Evolutionary conservation across 1,140 invertebrate genomes (phyloP).

Genomic region (Calephelis nemesis): DNA sequence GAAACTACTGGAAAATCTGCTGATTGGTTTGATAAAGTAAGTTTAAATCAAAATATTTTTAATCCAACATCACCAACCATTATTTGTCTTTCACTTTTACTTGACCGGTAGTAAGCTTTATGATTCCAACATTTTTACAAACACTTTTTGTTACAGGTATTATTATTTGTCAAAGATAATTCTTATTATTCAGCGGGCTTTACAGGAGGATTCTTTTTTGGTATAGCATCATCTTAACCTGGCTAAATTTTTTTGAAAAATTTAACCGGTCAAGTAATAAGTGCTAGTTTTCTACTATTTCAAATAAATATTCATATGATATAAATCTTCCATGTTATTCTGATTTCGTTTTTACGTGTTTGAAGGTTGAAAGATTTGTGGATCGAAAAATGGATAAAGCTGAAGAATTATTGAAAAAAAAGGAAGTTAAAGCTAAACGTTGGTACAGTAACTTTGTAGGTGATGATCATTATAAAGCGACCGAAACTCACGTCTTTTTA

Average conservation of each 20-base stretch:
- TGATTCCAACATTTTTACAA: conserved; percentile 30
- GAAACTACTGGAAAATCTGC: conserved; percentile 85
- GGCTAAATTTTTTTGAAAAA: conserved; percentile 37
- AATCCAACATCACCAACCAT: conserved; percentile 18
- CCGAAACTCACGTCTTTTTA: conserved; percentile 88
- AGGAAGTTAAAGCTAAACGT: conserved; percentile 82
- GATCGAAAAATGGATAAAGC: conserved; percentile 89
- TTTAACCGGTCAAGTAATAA: conserved; percentile 37
- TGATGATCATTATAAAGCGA: conserved; percentile 82
- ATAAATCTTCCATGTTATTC: conserved; percentile 8
- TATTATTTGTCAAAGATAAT: conserved; percentile 86
- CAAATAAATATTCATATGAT: neutral
- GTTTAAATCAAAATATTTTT: conserved; percentile 24
- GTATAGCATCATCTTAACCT: conserved; percentile 81
- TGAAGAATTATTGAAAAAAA: conserved; percentile 84
- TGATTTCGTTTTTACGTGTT: conserved; percentile 45
- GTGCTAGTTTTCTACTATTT: conserved; percentile 9
- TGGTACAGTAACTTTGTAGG: conserved; percentile 86
- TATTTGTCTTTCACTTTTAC: conserved; percentile 10
- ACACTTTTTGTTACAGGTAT: conserved; percentile 83
- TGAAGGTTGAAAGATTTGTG: conserved; percentile 87
- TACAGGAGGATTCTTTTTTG: conserved; percentile 91
- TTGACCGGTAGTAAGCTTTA: conserved; percentile 27
- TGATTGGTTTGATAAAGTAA: conserved; percentile 89
- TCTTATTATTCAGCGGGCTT: conserved; percentile 89